Base-by-base conservation (phyloP, 2,888 invertebrate species). In the Coronaproctus castanopsis region DNA sequence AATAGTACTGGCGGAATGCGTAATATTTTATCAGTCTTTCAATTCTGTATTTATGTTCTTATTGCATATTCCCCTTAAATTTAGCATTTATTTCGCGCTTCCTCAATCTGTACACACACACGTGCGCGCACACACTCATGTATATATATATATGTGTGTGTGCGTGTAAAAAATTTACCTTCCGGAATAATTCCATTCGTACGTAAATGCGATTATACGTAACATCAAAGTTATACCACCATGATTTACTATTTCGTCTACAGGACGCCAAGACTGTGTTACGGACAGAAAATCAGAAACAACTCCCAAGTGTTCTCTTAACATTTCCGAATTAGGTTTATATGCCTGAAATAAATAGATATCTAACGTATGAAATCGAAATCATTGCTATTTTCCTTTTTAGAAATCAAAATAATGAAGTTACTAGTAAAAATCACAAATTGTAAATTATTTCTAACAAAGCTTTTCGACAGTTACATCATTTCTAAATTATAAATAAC, bases 141-240 rank as follows among this genome's bases (percentile, higher is more conserved):
- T n/a, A n/a, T n/a, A n/a, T n/a, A n/a, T n/a, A n/a, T n/a, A n/a
- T n/a, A n/a, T n/a, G n/a, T n/a, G n/a, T n/a, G n/a, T n/a, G n/a
- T n/a, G n/a, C n/a, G n/a, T n/a, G n/a, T n/a, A n/a, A n/a, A n/a
- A 21, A 1, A 55, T 63, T 67, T 67, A 80, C 79, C 84, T 80
- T 66, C 90, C 90, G 65, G 83, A 83, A 69, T 85, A 88, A 72
- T 87, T 89, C 92, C 93, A 93, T 67, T 92, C 89, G 69, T 87
- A 87, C 0, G 90, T 85, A 67, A 87, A 83, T 0, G 87, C 88
- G 21, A 95, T 85, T 2, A 95, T 85, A 70, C 87, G 85, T 63
- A 93, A 74, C 23, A 96, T 75, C 57, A 91, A 75, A 1, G 81
- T 78, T 19, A 89, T 80, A 1, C 90, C 91, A 2, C 91, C 90